Evolutionary conservation across 92 coral and sea anemone species (phyloP), one percentile per base, ranked within the genome.

Genomic region (Palythoa grandis): DNA sequence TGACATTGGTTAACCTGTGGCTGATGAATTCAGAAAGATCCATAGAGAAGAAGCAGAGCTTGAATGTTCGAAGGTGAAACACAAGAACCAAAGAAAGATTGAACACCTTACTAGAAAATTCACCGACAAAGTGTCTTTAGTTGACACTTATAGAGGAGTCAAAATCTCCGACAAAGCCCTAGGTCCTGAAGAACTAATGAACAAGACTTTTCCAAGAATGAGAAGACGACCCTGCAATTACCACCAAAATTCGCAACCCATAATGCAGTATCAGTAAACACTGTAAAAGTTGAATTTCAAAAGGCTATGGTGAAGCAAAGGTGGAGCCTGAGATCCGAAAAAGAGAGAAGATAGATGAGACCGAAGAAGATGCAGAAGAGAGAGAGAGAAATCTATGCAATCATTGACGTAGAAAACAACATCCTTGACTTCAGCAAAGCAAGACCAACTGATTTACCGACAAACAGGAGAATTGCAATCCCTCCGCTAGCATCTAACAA

Each of bases 401-500:
- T 43, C 7, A 43, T 25, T 68, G 72, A 25, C 13, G 40, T 2
- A 22, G 72, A 68, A 24, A 68, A 23, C 15, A 10, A 8, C 70
- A 24, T 35, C 3, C 40, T 24, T 23, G 7, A 80, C 23, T 72
- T 72, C 57, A 43, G 17, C 57, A 40, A 47, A 73, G 29, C 58
- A 9, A 16, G 77, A 47, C 54, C 77, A 47, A 73, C 77, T n/a
- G 16, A 43, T n/a, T 17, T 40, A 6, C 58, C 77, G 22, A 72
- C 52, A 13, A 70, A 70, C 74, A 70, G 50, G 20, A 38, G 74
- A 35, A 70, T 70, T 4, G 14, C 74, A 29, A 47, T 47, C 13
- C 57, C 77, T n/a, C 77, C 57, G 43, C 35, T 47, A 43, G 77
- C 77, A 19, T 73, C 77, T 2, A 73, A 73, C 58, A 3, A n/a